Evolutionary conservation across 2,888 invertebrate genomes (phyloP), one percentile per base, ranked within the genome.

Genomic region (Melieria picta): DNA sequence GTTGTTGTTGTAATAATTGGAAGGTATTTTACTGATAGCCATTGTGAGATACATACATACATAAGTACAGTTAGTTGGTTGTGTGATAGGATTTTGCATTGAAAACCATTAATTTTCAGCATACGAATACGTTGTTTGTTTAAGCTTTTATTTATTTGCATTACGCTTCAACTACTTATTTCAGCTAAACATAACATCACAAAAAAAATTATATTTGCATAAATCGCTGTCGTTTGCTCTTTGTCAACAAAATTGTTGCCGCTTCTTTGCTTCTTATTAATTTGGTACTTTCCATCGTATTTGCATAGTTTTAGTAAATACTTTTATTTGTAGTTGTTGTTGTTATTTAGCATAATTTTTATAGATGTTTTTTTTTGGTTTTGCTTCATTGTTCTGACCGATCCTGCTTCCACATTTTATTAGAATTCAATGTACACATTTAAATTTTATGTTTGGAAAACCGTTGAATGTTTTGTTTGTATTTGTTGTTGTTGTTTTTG

Each of bases 371-470:
- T 63, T 56, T 72, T 75, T 71, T 63, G 66, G 52, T 65, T 71
- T 75, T 78, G 72, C 64, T 82, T 82, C 81, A 81, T 83, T 85
- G 80, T 82, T 81, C 84, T 80, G 78, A 82, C 82, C 84, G 86
- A 86, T 86, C 87, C 86, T 85, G 86, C 87, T 86, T 86, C 86
- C 83, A 81, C 78, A 83, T 83, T 82, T 83, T 80, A 75, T 76
- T 78, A 64, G 57, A 67, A 64, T 65, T 69, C 74, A 79, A 78
- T 80, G 76, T 81, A 79, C 76, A 77, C 79, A 79, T 78, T 77
- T 50, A 69, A 62, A 69, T 69, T 62, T 50, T 58, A 66, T 50
- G 30, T 30, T 30, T 30, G 61, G 52, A 68, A 75, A 73, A 71
- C 16, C 73, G n/a, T 62, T 69, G 10, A 63, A 47, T 63, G 30